Conservation (phyloP, 1,140 invertebrate species). For the Drosophila gunungcola region DNA sequence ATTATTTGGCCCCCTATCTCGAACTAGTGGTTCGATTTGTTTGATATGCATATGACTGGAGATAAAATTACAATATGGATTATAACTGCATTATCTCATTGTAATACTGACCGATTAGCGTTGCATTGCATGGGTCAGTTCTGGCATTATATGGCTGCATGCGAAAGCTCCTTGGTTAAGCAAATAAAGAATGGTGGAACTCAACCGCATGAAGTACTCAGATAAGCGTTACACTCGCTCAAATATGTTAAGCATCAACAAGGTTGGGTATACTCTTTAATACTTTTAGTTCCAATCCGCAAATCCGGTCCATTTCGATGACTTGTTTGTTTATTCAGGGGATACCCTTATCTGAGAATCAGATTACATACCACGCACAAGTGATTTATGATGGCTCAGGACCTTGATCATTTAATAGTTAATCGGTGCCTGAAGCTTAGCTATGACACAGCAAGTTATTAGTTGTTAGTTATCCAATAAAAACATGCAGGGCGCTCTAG, state of each 20-base stretch:
- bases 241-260: not conserved
- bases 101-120: conserved; percentile 14
- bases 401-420: conserved; percentile 15
- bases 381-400: conserved; percentile 12
- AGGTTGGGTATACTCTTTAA: conserved; percentile 1
- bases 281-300: too few species aligned
- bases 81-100: conserved; percentile 17
- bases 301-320: conserved; percentile 13
- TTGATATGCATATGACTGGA: not conserved
- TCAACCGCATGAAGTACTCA: not conserved
- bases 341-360: conserved; percentile 6
- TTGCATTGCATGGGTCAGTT: conserved; percentile 28
- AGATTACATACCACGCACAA: conserved; percentile 18
- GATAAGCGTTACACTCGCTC: conserved; percentile 15
- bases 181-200: conserved; percentile 5
- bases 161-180: conserved; percentile 6
- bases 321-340: conserved; percentile 12
- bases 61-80: not conserved
- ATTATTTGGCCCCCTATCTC: conserved; percentile 19
- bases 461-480: conserved; percentile 6
- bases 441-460: conserved; percentile 20
- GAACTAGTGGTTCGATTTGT: conserved; percentile 2
- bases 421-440: conserved; percentile 12
- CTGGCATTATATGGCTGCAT: conserved; percentile 6
- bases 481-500: conserved; percentile 38